phyloP scores from a whole-genome alignment of 2,113 vertebrate genomes.

The Prionailurus viverrinus region DNA sequence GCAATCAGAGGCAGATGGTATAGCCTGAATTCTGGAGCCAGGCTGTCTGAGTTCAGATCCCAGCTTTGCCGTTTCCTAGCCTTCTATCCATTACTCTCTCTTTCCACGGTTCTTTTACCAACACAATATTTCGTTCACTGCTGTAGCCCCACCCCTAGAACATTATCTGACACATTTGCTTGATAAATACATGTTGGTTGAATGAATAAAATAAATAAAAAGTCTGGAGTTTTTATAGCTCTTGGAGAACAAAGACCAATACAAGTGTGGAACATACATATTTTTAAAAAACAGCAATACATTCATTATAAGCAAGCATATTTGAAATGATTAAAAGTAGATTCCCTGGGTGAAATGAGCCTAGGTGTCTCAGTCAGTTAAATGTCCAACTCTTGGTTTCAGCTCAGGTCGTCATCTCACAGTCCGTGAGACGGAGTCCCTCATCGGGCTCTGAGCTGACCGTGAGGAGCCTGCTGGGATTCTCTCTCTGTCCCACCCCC shows the following conservation, averaged over 20 bases:
- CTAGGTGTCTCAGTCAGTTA: too few relatives aligned
- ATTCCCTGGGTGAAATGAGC: background rate
- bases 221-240: background rate
- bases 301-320: background rate
- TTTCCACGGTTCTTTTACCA: background rate
- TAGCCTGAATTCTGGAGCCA: conserved; percentile 27
- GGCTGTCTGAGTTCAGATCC: conserved; percentile 51
- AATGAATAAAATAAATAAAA: conserved; percentile 38
- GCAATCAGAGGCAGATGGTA: conserved; percentile 50
- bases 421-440: too few relatives aligned
- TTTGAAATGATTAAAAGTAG: conserved; percentile 43
- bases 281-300: background rate
- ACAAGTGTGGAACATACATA: background rate
- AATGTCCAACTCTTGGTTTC: too few relatives aligned
- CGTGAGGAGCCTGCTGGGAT: too few relatives aligned
- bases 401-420: too few relatives aligned
- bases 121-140: background rate
- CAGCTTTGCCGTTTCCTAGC: background rate
- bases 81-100: background rate
- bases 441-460: too few relatives aligned
- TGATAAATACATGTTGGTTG: conserved; percentile 36
- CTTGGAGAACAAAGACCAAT: conserved; percentile 47
- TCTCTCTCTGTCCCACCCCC: too few relatives aligned
- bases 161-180: background rate
- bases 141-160: background rate